Conservation (phyloP, 2,797 vertebrate genomes). For the Ispidina lecontei region DNA sequence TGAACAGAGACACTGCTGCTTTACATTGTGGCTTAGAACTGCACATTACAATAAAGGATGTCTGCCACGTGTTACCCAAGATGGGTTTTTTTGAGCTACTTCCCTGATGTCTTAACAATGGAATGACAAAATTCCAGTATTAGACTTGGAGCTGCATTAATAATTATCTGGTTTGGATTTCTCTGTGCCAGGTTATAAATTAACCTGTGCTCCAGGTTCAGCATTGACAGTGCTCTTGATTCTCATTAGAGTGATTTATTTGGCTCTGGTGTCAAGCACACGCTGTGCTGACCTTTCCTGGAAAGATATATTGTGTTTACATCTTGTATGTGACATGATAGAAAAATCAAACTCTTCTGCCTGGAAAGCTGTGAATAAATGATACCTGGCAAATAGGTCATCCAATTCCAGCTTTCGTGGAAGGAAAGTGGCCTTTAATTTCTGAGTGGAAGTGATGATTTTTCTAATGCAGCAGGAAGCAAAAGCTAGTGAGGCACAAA, state of each 20-base stretch:
- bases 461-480: not conserved
- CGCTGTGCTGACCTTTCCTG: not conserved
- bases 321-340: not conserved
- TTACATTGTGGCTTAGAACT: not conserved
- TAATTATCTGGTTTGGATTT: not conserved
- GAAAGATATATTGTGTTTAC: not conserved
- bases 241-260: not conserved
- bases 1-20: not conserved
- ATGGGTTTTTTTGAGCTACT: not conserved
- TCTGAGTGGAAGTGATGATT: not conserved
- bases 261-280: not conserved
- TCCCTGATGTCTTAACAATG: not conserved
- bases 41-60: not conserved
- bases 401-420: not conserved
- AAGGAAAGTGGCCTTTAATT: not conserved
- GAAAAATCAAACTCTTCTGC: slow-evolving; percentile 2
- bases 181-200: not conserved
- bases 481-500: not conserved
- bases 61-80: not conserved
- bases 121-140: not conserved
- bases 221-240: not conserved
- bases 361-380: not conserved
- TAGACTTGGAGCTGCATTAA: not conserved
- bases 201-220: not conserved
- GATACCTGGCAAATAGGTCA: not conserved